Conservation (phyloP, 1,140 invertebrate species). For the Samia ricini region DNA sequence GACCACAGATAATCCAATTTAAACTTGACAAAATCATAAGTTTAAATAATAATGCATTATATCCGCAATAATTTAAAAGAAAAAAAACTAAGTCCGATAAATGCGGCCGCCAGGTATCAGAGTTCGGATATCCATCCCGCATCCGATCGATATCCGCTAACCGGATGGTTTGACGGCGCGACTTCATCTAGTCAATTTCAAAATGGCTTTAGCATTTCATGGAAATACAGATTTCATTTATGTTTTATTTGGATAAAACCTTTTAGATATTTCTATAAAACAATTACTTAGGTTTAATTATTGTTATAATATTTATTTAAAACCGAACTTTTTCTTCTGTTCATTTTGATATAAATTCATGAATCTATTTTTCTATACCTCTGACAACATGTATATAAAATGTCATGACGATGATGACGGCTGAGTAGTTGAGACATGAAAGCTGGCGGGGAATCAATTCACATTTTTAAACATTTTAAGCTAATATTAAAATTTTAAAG, state of each 20-base stretch:
- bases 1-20: not conserved
- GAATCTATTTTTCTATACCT: no score
- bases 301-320: no score
- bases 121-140: not conserved
- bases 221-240: not conserved
- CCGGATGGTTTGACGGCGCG: not conserved
- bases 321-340: no score
- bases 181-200: not conserved
- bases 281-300: not conserved
- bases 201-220: not conserved
- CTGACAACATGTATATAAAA: no score
- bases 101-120: not conserved
- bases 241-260: not conserved
- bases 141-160: constrained; percentile 9
- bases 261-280: not conserved
- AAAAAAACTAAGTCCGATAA: not conserved
- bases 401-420: no score
- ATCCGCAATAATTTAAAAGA: not conserved
- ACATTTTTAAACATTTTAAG: no score
- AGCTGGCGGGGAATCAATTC: no score
- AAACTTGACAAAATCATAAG: no score
- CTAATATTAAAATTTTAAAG: no score
- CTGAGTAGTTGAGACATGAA: no score
- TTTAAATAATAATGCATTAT: not conserved
- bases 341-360: no score